Percentiles rank a stretch among this genome's conserved stretches.
These are phyloP conservation scores for Dasysyrphus albostriatus DNA, from an alignment of 2,888 invertebrate species.

Conservation along the genomic window DNA sequence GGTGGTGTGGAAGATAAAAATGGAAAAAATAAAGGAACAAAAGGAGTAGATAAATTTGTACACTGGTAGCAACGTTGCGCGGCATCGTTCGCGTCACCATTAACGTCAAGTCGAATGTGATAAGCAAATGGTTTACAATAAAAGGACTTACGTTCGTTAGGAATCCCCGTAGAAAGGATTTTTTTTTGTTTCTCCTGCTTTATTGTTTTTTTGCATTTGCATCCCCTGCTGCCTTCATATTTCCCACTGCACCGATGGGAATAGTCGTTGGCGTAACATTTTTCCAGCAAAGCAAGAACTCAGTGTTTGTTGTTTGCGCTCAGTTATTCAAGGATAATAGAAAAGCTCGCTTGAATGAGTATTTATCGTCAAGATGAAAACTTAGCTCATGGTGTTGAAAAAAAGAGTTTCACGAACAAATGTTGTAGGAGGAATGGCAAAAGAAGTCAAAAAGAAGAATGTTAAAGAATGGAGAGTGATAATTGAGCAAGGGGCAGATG, in stretches of 20 bases:
- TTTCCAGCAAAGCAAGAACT: background rate
- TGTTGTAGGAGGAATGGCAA: slow-evolving; percentile 20
- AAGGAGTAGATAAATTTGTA: slow-evolving; percentile 66
- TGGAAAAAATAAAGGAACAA: slow-evolving; percentile 44
- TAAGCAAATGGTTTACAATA: slow-evolving; percentile 73
- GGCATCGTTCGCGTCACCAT: slow-evolving; percentile 34
- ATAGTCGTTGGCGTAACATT: background rate
- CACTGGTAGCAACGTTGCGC: slow-evolving; percentile 49
- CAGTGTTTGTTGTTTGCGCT: slow-evolving; percentile 61
- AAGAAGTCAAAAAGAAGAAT: slow-evolving; percentile 9
- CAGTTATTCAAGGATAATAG: slow-evolving; percentile 74
- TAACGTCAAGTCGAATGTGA: slow-evolving; percentile 72
- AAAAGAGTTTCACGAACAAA: slow-evolving; percentile 51
- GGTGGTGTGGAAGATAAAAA: slow-evolving; percentile 8
- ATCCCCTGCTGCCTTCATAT: background rate
- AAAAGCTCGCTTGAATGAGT: slow-evolving; percentile 70
- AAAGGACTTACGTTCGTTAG: slow-evolving; percentile 65
- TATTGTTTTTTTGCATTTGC: background rate
- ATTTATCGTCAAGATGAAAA: slow-evolving; percentile 69
- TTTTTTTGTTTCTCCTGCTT: background rate
- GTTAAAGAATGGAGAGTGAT: slow-evolving; percentile 22
- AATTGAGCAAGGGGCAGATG: slow-evolving; percentile 63
- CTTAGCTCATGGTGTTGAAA: slow-evolving; percentile 24
- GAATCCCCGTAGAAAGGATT: slow-evolving; percentile 58
- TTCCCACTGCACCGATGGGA: slow-evolving; percentile 1